Conservation (phyloP, 2,888 invertebrate species). For the Aphodius granarius region DNA sequence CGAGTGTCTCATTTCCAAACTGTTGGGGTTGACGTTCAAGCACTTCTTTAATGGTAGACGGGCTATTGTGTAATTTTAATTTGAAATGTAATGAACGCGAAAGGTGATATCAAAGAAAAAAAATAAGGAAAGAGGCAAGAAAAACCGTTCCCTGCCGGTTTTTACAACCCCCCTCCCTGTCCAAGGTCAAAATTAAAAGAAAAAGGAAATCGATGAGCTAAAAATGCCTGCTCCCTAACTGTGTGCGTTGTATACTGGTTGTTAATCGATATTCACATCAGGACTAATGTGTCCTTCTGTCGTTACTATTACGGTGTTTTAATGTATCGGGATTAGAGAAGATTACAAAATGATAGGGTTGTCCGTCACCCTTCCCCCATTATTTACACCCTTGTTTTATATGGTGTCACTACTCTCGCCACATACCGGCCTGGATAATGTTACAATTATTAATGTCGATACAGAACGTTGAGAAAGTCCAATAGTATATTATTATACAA, state of each 20-base stretch:
- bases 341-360: slow-evolving; percentile 41
- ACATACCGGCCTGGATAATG: neutral
- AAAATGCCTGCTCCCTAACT: neutral
- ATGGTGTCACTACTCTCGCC: neutral
- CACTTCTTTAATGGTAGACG: neutral
- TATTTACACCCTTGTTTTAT: slow-evolving; percentile 26
- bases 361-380: slow-evolving; percentile 35
- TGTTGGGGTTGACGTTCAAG: neutral
- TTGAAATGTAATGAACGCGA: neutral
- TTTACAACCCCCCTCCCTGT: neutral
- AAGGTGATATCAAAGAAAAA: neutral
- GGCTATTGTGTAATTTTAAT: neutral
- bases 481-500: too few species aligned
- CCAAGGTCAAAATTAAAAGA: neutral
- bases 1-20: neutral
- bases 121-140: neutral
- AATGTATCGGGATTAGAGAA: slow-evolving; percentile 35
- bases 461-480: too few species aligned
- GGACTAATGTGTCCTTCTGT: neutral
- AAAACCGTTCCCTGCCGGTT: neutral
- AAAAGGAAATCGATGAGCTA: neutral
- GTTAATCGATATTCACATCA: slow-evolving; percentile 3
- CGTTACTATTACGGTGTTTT: slow-evolving; percentile 34
- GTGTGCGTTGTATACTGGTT: neutral
- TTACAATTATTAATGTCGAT: neutral